Percentiles rank a stretch among this genome's conserved stretches.
phyloP scores from a whole-genome alignment of 2,113 vertebrate genomes.

The Phyllostomus hastatus region DNA sequence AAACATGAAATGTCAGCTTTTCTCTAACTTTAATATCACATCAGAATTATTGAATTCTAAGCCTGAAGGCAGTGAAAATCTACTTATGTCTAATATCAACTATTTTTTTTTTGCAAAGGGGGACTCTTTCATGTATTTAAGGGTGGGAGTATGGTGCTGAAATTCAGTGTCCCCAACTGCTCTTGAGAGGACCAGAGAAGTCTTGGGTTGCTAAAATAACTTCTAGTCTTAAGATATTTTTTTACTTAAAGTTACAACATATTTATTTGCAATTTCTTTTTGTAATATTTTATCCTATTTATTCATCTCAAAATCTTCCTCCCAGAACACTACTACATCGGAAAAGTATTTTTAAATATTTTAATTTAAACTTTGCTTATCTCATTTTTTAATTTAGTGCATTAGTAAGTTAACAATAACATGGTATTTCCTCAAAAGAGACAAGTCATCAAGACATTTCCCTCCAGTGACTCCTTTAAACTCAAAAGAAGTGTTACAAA shows the following conservation, averaged over 20 bases:
- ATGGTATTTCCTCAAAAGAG: background rate
- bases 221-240: background rate
- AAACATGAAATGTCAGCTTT: slow-evolving; percentile 12
- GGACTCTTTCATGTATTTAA: background rate
- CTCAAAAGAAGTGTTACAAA: background rate
- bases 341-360: background rate
- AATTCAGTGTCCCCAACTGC: background rate
- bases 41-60: background rate
- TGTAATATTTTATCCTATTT: background rate
- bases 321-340: background rate
- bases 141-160: background rate
- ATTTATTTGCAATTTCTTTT: background rate
- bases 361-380: background rate
- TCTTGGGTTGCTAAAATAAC: background rate
- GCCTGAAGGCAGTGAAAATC: background rate
- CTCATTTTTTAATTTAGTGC: background rate
- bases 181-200: background rate
- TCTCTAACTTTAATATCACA: slow-evolving; percentile 17
- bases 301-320: background rate
- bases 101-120: background rate
- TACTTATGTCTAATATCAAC: background rate
- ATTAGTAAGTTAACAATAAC: background rate
- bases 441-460: background rate
- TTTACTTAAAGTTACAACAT: background rate
- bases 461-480: background rate